phyloP scores from a whole-genome alignment of 2,113 vertebrate genomes.

The Urocynchramus pylzowi region DNA sequence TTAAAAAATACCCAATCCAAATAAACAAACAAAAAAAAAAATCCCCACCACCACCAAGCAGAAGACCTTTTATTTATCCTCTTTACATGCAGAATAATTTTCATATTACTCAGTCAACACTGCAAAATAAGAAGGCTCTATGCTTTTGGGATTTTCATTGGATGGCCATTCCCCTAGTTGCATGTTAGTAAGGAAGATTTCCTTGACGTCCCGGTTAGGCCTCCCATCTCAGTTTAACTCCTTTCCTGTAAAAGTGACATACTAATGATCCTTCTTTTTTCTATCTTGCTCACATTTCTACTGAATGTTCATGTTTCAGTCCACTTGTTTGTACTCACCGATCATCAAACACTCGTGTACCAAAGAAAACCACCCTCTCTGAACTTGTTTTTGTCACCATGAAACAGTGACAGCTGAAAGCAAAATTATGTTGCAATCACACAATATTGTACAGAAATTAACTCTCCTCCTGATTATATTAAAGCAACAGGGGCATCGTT shows the following conservation, averaged over 20 bases:
- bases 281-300: not conserved
- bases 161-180: not conserved
- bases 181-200: not conserved
- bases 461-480: not conserved
- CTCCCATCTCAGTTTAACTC: not conserved
- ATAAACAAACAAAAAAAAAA: not conserved
- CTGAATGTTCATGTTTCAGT: not conserved
- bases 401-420: not conserved
- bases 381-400: not conserved
- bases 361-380: not conserved
- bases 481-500: not conserved
- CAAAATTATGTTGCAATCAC: not conserved
- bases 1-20: not conserved
- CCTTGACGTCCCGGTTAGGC: not conserved
- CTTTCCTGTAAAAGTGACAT: not conserved
- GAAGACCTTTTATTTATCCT: not conserved
- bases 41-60: accelerated
- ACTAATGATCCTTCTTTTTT: not conserved
- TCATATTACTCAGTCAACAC: not conserved
- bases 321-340: not conserved
- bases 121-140: not conserved
- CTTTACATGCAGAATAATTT: not conserved
- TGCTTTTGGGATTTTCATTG: not conserved
- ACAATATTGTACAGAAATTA: not conserved
- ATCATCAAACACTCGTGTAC: not conserved